Evolutionary conservation across 2,113 vertebrate species (phyloP).

Genomic region (Scytalopus superciliaris): DNA sequence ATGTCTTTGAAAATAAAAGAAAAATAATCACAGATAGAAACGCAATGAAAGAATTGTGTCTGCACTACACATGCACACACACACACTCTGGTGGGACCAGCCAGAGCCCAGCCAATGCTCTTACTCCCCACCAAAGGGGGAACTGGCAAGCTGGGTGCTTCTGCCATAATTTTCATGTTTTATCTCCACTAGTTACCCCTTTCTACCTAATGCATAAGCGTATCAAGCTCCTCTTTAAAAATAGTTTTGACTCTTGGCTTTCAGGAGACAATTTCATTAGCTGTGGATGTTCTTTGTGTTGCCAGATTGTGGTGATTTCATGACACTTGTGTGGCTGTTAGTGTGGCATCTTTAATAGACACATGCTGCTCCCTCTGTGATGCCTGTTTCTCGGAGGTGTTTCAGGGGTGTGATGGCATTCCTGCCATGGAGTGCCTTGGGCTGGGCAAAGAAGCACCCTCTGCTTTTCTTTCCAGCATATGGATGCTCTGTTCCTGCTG

Average conservation of each 20-base stretch:
- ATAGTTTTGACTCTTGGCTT: background rate
- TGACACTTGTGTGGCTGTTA: background rate
- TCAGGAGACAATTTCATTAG: background rate
- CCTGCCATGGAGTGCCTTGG: background rate
- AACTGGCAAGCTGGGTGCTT: background rate
- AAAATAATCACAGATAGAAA: background rate
- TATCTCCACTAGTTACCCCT: background rate
- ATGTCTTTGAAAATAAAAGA: background rate
- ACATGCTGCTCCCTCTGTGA: background rate
- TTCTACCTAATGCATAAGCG: background rate
- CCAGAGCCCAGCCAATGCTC: background rate
- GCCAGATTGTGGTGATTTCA: rapidly evolving
- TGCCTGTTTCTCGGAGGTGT: background rate
- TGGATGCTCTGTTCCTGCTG: rapidly evolving
- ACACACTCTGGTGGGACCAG: background rate
- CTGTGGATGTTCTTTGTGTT: background rate
- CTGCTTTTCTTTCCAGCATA: background rate
- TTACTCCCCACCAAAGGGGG: background rate
- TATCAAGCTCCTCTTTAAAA: background rate
- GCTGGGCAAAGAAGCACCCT: background rate
- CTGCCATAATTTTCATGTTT: background rate
- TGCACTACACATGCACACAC: rapidly evolving
- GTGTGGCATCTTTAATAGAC: background rate
- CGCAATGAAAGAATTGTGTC: background rate
- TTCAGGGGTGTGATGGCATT: background rate